Percentiles rank a stretch among this genome's conserved stretches.
phyloP scores from a whole-genome alignment of 1,140 invertebrate species.

The Procambarus virginalis region DNA sequence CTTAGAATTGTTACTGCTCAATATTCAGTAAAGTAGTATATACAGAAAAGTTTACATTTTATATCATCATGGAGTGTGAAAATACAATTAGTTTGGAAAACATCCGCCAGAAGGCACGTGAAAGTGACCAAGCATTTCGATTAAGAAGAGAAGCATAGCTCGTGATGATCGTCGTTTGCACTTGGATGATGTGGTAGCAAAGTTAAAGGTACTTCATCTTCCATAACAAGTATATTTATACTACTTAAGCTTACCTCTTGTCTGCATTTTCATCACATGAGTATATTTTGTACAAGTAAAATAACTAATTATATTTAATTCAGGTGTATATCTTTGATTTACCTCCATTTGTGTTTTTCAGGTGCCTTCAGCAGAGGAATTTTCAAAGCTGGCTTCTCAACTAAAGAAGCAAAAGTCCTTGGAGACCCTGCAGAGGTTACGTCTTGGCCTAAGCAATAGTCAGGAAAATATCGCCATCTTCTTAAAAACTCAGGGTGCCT shows the following conservation, averaged over 20 bases:
- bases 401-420: constrained; percentile 36
- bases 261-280: neutral
- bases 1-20: neutral
- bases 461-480: constrained; percentile 19
- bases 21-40: no score
- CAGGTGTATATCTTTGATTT: neutral
- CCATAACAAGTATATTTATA: no score
- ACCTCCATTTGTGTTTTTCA: neutral
- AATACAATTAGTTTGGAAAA: neutral
- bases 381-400: constrained; percentile 17
- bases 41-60: neutral
- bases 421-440: constrained; percentile 24
- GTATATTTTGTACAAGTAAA: neutral
- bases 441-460: constrained; percentile 30
- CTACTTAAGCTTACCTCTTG: no score
- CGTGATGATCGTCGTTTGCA: constrained; percentile 26
- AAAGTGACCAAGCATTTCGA: constrained; percentile 19
- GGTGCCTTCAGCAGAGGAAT: constrained; percentile 26
- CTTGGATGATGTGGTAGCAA: constrained; percentile 24
- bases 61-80: neutral
- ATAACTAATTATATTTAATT: no score
- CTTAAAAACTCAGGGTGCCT: constrained; percentile 5
- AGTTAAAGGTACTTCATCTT: constrained; percentile 24
- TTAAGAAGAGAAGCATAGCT: constrained; percentile 28
- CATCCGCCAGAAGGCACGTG: constrained; percentile 11